Conservation (phyloP, 37 sponge, comb jelly and placozoan species). For the Aplysina aerophoba region DNA sequence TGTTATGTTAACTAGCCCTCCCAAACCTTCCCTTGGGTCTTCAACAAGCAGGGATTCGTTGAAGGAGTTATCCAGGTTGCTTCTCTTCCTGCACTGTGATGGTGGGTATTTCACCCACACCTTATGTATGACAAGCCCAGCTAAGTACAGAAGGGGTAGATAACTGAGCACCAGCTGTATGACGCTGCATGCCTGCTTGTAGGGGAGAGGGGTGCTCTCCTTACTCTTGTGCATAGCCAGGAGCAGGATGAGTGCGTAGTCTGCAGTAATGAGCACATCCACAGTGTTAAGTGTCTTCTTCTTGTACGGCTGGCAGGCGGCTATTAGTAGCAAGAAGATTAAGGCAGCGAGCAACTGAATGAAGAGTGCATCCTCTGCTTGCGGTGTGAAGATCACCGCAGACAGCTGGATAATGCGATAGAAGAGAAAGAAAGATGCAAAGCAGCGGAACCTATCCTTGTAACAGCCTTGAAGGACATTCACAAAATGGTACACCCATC, state of each 20-base stretch:
- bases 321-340: background rate
- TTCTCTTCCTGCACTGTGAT: no score
- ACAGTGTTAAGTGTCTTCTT: background rate
- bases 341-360: background rate
- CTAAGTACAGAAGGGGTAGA: background rate
- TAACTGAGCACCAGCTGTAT: slow-evolving; percentile 5
- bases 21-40: no score
- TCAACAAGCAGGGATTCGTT: no score
- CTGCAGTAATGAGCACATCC: background rate
- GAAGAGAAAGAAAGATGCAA: slow-evolving; percentile 10
- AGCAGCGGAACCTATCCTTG: slow-evolving; percentile 1
- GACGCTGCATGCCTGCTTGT: background rate
- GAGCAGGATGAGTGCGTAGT: background rate
- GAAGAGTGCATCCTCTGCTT: background rate
- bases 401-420: background rate
- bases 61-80: no score
- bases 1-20: no score
- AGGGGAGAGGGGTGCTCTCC: no score
- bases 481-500: slow-evolving; percentile 6
- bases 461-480: background rate
- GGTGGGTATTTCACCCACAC: no score
- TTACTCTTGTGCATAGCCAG: background rate
- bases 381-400: background rate
- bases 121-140: background rate
- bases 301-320: background rate